These are phyloP conservation scores for Fregata magnificens DNA, from an alignment of 2,113 vertebrate species.

Conservation along the genomic window DNA sequence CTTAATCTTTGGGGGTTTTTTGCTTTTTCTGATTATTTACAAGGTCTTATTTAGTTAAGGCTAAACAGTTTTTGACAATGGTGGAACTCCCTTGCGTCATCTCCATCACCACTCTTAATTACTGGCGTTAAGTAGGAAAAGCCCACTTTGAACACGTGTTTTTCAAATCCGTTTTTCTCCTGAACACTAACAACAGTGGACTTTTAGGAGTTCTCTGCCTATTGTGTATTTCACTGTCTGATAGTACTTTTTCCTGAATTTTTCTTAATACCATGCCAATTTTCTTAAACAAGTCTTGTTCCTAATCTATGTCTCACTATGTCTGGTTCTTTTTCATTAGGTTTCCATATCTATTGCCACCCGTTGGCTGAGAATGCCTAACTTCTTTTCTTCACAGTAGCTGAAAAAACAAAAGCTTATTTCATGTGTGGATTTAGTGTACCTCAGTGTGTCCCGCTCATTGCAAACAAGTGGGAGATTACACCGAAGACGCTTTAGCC, in stretches of 20 bases:
- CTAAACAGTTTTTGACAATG: background rate
- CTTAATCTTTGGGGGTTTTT: background rate
- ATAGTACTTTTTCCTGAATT: background rate
- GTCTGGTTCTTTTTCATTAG: background rate
- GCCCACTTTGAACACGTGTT: accelerated
- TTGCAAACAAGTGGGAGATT: background rate
- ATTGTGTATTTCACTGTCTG: background rate
- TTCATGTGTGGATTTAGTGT: background rate
- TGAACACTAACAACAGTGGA: background rate
- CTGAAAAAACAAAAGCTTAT: background rate
- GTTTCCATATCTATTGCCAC: background rate
- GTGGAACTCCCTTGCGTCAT: background rate
- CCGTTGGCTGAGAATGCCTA: background rate
- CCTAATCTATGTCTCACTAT: background rate
- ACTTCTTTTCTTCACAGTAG: background rate
- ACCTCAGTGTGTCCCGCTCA: background rate
- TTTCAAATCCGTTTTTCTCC: background rate
- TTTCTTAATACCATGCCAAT: background rate
- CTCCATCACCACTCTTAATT: background rate
- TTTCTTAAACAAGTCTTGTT: background rate
- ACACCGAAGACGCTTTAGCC: background rate
- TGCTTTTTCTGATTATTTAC: background rate
- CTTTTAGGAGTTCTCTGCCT: background rate
- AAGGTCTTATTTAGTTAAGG: background rate
- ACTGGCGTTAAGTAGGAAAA: background rate